Base-by-base conservation (phyloP, 2,797 vertebrate species). In the Mormyrus hasselquistii region DNA sequence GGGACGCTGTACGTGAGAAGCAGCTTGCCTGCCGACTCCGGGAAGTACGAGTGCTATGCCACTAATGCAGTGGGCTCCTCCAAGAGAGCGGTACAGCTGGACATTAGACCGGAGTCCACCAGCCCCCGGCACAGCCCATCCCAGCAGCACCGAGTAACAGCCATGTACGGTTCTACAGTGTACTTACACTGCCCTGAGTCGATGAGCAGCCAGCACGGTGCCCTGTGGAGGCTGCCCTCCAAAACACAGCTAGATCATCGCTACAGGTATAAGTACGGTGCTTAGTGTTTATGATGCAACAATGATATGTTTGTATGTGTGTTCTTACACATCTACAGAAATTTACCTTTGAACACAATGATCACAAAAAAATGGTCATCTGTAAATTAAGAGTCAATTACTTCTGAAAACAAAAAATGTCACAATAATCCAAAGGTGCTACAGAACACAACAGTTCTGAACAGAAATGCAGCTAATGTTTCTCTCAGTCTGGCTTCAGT, bases 171-270 rank as follows among this genome's bases (percentile, higher is more conserved):
- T 22, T 96, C 96, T 22, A 95, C 94, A 22, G 95, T 96, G 84
- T 96, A 93, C 91, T 93, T 97, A 57, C 95, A 96, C 91, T 97
- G 96, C 90, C 95, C 95, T 10, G 95, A 96, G 91, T 96, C 96
- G 38, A 92, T 91, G 0, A 92, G 91, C 65, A 95, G 94, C 8
- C 89, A 90, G 38, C 93, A 92, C 90, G 95, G 95, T 12, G 96
- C 96, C 1, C 79, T 95, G 34, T 97, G 96, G 96, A 96, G 95
- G 59, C 91, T 97, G 0, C 96, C 96, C 6, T 96, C 96, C 84
- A 96, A 93, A 91, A 92, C 89, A 4, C 92, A 96, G 49, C 87
- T 96, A 88, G 96, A 96, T 83, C 93, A 95, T 93, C 93, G 90
- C 88, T 94, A 95, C 93, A 96, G 96, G 96, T 96, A 91, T 90